phyloP scores from a whole-genome alignment of 2,888 invertebrate genomes.

The Caenorhabditis sinica region DNA sequence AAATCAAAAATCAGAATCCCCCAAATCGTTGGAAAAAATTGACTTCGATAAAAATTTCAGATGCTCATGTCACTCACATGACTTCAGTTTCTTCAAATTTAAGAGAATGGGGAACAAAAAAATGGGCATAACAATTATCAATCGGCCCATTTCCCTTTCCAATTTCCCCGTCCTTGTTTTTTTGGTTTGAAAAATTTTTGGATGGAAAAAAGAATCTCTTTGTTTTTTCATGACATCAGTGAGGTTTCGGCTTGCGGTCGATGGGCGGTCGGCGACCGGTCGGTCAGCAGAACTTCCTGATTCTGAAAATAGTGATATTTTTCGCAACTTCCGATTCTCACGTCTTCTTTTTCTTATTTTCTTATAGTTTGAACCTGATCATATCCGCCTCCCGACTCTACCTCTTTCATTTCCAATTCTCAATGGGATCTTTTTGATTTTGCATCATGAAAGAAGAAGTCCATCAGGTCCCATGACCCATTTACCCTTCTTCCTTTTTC shows the following conservation, averaged over 20 bases:
- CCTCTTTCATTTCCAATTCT: neutral
- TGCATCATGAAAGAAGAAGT: neutral
- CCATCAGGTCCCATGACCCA: neutral
- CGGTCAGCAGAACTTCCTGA: too few relatives aligned
- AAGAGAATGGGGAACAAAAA: neutral
- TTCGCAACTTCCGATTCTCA: neutral
- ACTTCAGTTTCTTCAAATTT: neutral
- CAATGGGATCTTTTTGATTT: neutral
- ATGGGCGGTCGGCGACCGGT: too few relatives aligned
- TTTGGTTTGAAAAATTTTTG: neutral
- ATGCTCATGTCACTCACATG: neutral
- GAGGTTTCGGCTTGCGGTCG: too few relatives aligned
- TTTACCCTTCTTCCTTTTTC: slow-evolving; percentile 2
- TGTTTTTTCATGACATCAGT: neutral
- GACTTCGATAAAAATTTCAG: too few relatives aligned
- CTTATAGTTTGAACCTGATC: slow-evolving; percentile 23
- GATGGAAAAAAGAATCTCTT: neutral
- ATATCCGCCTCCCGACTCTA: neutral
- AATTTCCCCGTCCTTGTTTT: slow-evolving; percentile 22
- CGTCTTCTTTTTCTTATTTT: neutral
- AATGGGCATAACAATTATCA: slow-evolving; percentile 31
- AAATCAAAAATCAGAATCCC: too few relatives aligned
- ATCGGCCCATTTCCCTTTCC: slow-evolving; percentile 42
- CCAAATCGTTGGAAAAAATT: too few relatives aligned
- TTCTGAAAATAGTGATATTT: neutral